These are phyloP conservation scores for Athalia circularis DNA, from an alignment of 2,888 invertebrate genomes.

Conservation along the genomic window DNA sequence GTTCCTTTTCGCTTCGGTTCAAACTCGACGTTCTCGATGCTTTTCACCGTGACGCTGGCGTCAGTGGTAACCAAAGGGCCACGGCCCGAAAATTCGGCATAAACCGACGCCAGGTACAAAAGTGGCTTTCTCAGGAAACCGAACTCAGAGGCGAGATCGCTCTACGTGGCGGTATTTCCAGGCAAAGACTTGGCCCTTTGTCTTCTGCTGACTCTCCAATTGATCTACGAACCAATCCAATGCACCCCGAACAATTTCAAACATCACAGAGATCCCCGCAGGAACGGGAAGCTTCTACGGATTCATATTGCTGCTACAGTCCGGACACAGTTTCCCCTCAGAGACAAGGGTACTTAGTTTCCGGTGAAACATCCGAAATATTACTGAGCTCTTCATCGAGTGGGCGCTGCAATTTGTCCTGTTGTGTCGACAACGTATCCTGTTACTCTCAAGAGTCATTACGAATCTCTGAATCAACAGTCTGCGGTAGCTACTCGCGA, in stretches of 20 bases:
- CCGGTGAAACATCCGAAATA: constrained; percentile 45
- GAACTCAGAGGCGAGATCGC: constrained; percentile 71
- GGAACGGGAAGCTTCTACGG: constrained; percentile 27
- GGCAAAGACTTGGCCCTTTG: constrained; percentile 70
- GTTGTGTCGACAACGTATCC: constrained; percentile 59
- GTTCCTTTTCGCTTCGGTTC: constrained; percentile 75
- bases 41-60: constrained; percentile 72
- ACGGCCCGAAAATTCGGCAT: constrained; percentile 76
- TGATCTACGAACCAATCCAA: constrained; percentile 63
- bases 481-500: constrained; percentile 26
- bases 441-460: constrained; percentile 52
- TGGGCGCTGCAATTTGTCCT: constrained; percentile 60
- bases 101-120: constrained; percentile 76
- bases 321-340: constrained; percentile 52
- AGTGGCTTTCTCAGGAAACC: constrained; percentile 74
- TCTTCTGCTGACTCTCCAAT: constrained; percentile 64
- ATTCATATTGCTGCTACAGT: constrained; percentile 59
- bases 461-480: constrained; percentile 36
- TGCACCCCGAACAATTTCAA: constrained; percentile 46
- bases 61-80: constrained; percentile 75
- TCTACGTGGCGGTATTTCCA: constrained; percentile 65
- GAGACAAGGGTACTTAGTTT: constrained; percentile 51
- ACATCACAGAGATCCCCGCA: constrained; percentile 12
- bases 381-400: constrained; percentile 52
- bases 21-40: constrained; percentile 75